These are phyloP conservation scores for Abrostola tripartita DNA, from an alignment of 2,888 invertebrate species.

Conservation along the genomic window DNA sequence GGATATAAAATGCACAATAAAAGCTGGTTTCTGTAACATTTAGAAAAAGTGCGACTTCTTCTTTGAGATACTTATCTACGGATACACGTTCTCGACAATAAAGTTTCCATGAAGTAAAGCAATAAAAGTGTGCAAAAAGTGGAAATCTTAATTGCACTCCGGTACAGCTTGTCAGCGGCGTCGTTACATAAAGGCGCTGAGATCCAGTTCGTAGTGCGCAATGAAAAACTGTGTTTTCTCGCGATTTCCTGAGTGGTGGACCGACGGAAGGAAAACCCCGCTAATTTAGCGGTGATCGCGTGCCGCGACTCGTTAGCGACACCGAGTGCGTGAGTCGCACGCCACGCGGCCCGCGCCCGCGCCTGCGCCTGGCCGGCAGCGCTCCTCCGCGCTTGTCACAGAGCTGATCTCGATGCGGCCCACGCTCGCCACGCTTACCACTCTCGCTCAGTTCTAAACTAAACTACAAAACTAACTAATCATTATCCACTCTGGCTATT, in stretches of 20 bases:
- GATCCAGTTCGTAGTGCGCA: conserved; percentile 81
- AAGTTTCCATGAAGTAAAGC: conserved; percentile 87
- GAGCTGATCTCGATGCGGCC: conserved; percentile 60
- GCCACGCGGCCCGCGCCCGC: conserved; percentile 43
- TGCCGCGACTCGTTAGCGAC: conserved; percentile 79
- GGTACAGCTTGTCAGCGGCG: conserved; percentile 79
- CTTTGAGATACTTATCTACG: conserved; percentile 84
- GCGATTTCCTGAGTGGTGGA: conserved; percentile 81
- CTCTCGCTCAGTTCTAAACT: conserved; percentile 63
- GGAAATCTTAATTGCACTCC: conserved; percentile 86
- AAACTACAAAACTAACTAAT: conserved; percentile 70
- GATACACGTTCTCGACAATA: conserved; percentile 85
- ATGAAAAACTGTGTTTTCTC: conserved; percentile 86
- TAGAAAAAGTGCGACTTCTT: conserved; percentile 87
- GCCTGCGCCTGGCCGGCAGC: conserved; percentile 16
- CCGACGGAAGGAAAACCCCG: conserved; percentile 86
- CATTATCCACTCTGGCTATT: conserved; percentile 78
- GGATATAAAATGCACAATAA: conserved; percentile 76
- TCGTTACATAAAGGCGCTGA: conserved; percentile 84
- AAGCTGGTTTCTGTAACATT: conserved; percentile 81
- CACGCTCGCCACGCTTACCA: conserved; percentile 62
- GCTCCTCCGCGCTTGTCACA: conserved; percentile 64
- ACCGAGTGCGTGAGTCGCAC: conserved; percentile 54
- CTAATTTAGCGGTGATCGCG: conserved; percentile 81
- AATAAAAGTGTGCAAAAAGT: conserved; percentile 87